Conservation (phyloP, 2,113 vertebrate species). For the Anguilla rostrata region DNA sequence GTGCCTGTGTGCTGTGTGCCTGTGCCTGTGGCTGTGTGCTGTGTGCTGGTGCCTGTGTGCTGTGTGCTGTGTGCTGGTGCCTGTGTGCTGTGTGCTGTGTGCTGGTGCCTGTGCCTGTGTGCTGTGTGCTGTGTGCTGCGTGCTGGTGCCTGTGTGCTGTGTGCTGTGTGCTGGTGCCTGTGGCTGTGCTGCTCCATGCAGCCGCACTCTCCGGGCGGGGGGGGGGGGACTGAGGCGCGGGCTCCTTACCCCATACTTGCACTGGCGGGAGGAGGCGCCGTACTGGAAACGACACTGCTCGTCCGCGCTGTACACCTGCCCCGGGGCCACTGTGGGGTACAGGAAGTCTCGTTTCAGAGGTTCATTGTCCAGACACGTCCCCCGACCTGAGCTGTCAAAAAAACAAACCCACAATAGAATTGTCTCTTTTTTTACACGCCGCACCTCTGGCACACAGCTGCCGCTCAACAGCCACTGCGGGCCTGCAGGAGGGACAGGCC, state of each 20-base stretch:
- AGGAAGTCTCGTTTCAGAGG: slow-evolving; percentile 99
- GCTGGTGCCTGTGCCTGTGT: too few relatives aligned
- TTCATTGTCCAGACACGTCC: slow-evolving; percentile 99
- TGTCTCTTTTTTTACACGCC: slow-evolving; percentile 56
- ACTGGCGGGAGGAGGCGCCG: slow-evolving; percentile 92
- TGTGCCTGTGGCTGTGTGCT: too few relatives aligned
- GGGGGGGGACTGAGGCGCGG: slow-evolving; percentile 55
- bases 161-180: too few relatives aligned
- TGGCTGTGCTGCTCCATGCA: too few relatives aligned
- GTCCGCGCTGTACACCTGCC: slow-evolving; percentile 98
- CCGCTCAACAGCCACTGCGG: not conserved
- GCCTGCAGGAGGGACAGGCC: not conserved
- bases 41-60: too few relatives aligned
- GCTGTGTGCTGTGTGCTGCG: too few relatives aligned
- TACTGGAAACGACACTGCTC: slow-evolving; percentile 99
- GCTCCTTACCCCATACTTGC: slow-evolving; percentile 99
- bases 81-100: too few relatives aligned
- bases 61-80: too few relatives aligned
- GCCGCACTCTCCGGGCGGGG: too few relatives aligned
- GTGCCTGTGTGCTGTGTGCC: too few relatives aligned
- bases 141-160: too few relatives aligned
- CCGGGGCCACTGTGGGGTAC: slow-evolving; percentile 97
- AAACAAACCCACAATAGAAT: slow-evolving; percentile 82
- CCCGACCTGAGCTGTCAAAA: slow-evolving; percentile 99
- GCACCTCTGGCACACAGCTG: not conserved